Percentiles rank a stretch among this genome's conserved stretches.
phyloP scores from a whole-genome alignment of 2,888 invertebrate species.

The Lepidochrysops patricia region DNA sequence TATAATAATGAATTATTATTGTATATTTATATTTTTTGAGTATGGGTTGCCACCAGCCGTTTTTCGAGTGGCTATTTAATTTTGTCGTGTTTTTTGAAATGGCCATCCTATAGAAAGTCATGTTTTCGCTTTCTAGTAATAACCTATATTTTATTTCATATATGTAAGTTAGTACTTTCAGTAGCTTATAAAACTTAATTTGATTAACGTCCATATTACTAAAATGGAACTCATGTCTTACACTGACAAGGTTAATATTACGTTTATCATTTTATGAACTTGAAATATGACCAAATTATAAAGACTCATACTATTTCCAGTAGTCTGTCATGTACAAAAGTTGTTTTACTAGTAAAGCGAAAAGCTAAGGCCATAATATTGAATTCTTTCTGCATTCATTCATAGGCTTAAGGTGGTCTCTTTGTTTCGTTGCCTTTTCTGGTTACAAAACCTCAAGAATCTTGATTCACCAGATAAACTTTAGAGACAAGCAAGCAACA shows the following conservation, averaged over 20 bases:
- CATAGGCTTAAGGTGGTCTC: not conserved
- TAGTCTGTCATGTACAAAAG: not conserved
- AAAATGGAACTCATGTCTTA: too few species aligned
- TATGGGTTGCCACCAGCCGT: not conserved
- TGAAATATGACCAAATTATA: not conserved
- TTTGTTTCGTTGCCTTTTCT: not conserved
- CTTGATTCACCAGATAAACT: not conserved
- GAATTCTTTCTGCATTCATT: not conserved
- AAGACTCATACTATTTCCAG: not conserved
- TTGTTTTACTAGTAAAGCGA: not conserved
- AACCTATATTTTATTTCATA: not conserved
- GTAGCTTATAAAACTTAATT: not conserved
- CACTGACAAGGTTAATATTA: too few species aligned
- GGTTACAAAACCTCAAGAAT: not conserved
- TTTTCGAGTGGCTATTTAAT: not conserved
- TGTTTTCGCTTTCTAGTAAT: constrained; percentile 11
- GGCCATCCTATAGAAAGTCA: not conserved
- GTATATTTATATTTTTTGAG: constrained; percentile 4
- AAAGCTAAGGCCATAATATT: not conserved
- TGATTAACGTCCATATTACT: not conserved
- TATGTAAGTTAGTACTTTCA: not conserved
- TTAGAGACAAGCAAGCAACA: not conserved
- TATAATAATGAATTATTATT: not conserved
- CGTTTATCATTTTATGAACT: not conserved
- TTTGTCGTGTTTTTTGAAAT: not conserved